phyloP scores from a whole-genome alignment of 2,797 vertebrate species.

The Microctenopoma steveboyesi region DNA sequence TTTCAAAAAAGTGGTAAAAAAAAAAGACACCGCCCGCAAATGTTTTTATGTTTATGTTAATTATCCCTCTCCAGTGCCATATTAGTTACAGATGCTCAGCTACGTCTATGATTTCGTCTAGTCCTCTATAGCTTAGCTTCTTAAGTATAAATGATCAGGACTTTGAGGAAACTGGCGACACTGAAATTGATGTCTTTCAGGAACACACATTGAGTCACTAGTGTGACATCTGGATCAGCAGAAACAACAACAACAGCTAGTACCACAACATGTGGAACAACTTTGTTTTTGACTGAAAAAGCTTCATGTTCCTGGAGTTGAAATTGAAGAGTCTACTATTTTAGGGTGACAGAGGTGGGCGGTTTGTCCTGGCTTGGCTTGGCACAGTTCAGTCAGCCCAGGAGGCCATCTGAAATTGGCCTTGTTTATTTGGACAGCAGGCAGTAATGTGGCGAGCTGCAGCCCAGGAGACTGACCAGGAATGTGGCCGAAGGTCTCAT shows the following conservation, averaged over 20 bases:
- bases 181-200: background rate
- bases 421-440: slow-evolving; percentile 80
- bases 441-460: slow-evolving; percentile 76
- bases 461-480: slow-evolving; percentile 70
- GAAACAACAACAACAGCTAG: slow-evolving; percentile 27
- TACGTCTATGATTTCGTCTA: background rate
- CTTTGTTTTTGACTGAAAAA: slow-evolving; percentile 48
- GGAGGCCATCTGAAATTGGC: slow-evolving; percentile 48
- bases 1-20: background rate
- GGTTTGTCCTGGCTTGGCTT: slow-evolving; percentile 53
- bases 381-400: slow-evolving; percentile 14
- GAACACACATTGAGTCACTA: slow-evolving; percentile 11
- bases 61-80: background rate
- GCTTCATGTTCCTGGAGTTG: slow-evolving; percentile 62
- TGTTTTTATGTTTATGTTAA: background rate
- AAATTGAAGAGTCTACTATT: slow-evolving; percentile 76
- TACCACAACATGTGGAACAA: slow-evolving; percentile 41
- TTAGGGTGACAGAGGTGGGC: slow-evolving; percentile 56
- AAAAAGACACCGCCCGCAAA: background rate
- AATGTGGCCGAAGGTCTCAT: slow-evolving; percentile 73
- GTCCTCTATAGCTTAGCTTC: too few relatives aligned
- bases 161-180: background rate
- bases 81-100: too few relatives aligned
- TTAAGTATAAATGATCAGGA: background rate
- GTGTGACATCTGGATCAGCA: slow-evolving; percentile 32